These are phyloP conservation scores for Orthosia gothica DNA, from an alignment of 2,888 invertebrate species.

Conservation along the genomic window DNA sequence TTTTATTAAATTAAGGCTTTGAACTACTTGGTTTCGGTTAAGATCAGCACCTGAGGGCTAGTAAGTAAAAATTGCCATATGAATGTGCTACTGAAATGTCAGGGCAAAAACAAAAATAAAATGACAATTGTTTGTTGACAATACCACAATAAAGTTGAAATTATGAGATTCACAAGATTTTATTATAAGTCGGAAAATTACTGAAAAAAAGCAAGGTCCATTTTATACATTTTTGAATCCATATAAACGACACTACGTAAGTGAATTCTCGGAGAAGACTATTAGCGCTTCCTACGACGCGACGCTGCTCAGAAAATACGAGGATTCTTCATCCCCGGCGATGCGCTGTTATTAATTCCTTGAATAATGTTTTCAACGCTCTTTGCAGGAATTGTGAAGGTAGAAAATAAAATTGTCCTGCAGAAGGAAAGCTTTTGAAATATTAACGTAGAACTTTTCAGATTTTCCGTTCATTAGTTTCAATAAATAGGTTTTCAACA, in stretches of 20 bases:
- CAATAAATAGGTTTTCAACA: not conserved
- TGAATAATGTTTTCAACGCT: constrained; percentile 19
- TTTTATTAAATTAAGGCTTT: too few relatives aligned
- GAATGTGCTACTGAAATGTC: too few relatives aligned
- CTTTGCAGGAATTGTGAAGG: constrained; percentile 14
- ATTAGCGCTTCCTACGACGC: constrained; percentile 13
- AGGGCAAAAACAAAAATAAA: too few relatives aligned
- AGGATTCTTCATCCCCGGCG: constrained; percentile 13
- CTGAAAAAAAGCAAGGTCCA: not conserved
- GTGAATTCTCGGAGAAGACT: not conserved
- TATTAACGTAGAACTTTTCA: not conserved
- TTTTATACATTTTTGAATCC: constrained; percentile 9
- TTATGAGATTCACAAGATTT: not conserved
- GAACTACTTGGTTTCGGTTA: too few relatives aligned
- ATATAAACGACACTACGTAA: constrained; percentile 3
- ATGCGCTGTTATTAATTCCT: constrained; percentile 36
- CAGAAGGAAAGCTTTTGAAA: constrained; percentile 9
- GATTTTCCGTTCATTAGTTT: not conserved
- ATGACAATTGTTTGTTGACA: too few relatives aligned
- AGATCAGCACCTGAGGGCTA: too few relatives aligned
- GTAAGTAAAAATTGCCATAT: too few relatives aligned
- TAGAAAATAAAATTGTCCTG: constrained; percentile 24
- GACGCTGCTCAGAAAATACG: constrained; percentile 26
- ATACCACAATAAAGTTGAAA: too few relatives aligned
- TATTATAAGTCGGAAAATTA: not conserved